Evolutionary conservation across 2,888 invertebrate genomes (phyloP).

Genomic region (Ophioninae sp.): DNA sequence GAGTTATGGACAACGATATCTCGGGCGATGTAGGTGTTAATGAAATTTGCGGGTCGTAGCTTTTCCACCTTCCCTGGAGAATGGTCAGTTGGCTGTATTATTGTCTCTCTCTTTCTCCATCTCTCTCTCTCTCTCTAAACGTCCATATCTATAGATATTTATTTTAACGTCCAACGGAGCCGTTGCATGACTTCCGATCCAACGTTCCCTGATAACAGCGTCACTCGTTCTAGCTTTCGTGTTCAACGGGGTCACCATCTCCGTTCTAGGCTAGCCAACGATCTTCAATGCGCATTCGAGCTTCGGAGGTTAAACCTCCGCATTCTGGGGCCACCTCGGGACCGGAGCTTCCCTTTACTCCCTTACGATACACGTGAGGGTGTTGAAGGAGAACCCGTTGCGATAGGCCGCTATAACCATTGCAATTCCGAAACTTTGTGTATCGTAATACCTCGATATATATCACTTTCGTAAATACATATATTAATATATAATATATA

Average conservation of each 20-base stretch:
- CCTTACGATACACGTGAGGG: too few species aligned
- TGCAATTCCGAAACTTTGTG: too few species aligned
- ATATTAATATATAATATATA: too few species aligned
- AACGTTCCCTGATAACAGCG: conserved; percentile 69
- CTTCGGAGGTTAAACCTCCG: conserved; percentile 39
- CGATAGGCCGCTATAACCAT: too few species aligned
- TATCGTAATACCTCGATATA: too few species aligned
- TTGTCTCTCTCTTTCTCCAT: background rate
- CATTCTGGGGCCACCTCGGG: conserved; percentile 38
- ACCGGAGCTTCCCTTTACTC: conserved; percentile 14
- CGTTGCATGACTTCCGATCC: conserved; percentile 41
- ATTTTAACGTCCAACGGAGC: conserved; percentile 36
- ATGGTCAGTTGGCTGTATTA: conserved; percentile 41
- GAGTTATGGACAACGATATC: conserved; percentile 70
- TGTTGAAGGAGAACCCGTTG: too few species aligned
- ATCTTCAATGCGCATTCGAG: conserved; percentile 5
- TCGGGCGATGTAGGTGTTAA: conserved; percentile 73
- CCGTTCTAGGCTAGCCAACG: conserved; percentile 23
- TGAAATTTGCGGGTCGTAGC: conserved; percentile 77
- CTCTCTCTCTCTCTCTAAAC: too few species aligned
- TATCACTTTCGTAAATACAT: too few species aligned
- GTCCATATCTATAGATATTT: conserved; percentile 9
- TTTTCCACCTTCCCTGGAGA: conserved; percentile 71
- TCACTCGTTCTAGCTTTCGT: conserved; percentile 61
- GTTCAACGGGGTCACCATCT: conserved; percentile 29